These are phyloP conservation scores for Phocoena phocoena DNA, from an alignment of 2,113 vertebrate genomes.

Conservation along the genomic window DNA sequence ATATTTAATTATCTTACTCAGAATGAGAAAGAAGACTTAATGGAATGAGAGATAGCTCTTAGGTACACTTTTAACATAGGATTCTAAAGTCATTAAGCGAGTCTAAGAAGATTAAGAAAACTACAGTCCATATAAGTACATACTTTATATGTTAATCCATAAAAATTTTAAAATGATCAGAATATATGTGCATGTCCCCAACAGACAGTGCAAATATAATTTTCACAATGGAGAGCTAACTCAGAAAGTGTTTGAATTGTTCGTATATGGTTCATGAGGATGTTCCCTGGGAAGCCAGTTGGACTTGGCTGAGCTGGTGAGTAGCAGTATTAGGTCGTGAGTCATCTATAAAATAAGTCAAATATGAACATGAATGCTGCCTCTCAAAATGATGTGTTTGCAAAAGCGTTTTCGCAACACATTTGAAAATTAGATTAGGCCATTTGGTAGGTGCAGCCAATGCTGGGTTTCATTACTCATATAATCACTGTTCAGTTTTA, in stretches of 20 bases:
- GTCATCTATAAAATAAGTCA: constrained; percentile 35
- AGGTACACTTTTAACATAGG: background rate
- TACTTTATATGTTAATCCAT: background rate
- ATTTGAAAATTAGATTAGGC: constrained; percentile 35
- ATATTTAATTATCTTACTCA: constrained; percentile 9
- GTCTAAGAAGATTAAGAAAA: constrained; percentile 10
- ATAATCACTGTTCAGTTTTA: constrained; percentile 26
- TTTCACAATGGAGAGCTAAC: background rate
- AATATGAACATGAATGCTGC: constrained; percentile 23
- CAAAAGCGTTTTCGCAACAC: constrained; percentile 56
- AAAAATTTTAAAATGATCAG: background rate
- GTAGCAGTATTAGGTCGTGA: constrained; percentile 32
- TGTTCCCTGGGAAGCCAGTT: background rate
- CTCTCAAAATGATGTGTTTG: constrained; percentile 27
- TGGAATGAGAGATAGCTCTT: background rate
- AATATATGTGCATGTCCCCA: background rate
- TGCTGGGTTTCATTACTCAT: constrained; percentile 44
- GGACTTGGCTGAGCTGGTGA: background rate
- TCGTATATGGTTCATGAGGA: background rate
- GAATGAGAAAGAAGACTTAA: background rate
- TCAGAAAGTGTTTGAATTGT: background rate
- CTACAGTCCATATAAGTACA: background rate
- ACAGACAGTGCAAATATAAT: background rate
- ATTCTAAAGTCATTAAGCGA: background rate
- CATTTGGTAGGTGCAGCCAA: background rate